Evolutionary conservation across 2,888 invertebrate species (phyloP).

Genomic region (Plagodis pulveraria): DNA sequence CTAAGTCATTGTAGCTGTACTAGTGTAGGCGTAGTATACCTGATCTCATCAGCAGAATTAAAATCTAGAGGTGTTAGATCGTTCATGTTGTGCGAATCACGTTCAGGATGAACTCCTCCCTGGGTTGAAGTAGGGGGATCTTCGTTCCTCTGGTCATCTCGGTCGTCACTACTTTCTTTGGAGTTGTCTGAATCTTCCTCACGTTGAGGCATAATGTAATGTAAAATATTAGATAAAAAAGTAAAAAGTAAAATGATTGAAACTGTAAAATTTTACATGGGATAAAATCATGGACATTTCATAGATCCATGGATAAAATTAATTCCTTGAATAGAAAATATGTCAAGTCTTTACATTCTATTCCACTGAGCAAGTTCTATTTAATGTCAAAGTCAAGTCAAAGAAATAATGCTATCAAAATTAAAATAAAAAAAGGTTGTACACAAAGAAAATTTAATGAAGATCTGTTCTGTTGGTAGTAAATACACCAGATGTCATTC

Average conservation of each 20-base stretch:
- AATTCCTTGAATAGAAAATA: no score
- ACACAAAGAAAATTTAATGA: no score
- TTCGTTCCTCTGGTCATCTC: neutral
- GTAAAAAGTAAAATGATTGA: neutral
- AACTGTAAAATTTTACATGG: neutral
- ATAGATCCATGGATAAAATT: no score
- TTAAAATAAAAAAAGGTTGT: no score
- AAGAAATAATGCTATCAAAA: no score
- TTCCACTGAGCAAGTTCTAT: no score
- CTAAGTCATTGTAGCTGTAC: neutral
- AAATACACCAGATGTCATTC: no score
- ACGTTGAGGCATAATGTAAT: neutral
- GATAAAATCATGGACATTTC: no score
- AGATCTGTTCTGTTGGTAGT: no score
- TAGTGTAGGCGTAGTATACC: constrained; percentile 44
- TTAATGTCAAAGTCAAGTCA: no score
- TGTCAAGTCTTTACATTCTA: no score
- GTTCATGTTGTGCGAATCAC: constrained; percentile 34
- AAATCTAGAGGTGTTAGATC: constrained; percentile 49
- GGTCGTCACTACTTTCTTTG: neutral
- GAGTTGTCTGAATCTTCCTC: neutral
- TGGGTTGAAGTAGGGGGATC: constrained; percentile 1
- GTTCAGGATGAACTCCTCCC: neutral
- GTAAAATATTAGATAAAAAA: neutral
- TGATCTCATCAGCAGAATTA: constrained; percentile 64